Evolutionary conservation across 2,888 invertebrate species (phyloP).

Genomic region (Tachina grossa): DNA sequence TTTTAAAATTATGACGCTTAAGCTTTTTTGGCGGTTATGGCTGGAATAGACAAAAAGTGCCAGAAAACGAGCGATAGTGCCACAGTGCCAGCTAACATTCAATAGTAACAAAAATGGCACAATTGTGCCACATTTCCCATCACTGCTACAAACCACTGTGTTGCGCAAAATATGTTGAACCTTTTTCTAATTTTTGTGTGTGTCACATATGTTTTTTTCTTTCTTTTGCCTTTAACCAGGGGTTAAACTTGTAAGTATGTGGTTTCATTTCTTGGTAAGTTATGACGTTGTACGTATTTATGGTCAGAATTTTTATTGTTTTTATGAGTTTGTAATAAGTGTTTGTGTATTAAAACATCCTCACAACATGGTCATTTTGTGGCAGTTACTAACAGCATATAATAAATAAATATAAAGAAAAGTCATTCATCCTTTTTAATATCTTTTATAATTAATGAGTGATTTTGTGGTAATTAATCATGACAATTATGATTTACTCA

Average conservation of each 20-base stretch:
- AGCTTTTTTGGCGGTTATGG: no score
- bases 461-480: constrained; percentile 79
- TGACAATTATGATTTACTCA: constrained; percentile 76
- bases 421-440: constrained; percentile 70
- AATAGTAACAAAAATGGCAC: no score
- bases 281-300: constrained; percentile 59
- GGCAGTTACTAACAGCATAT: neutral
- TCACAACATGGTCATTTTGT: constrained; percentile 50
- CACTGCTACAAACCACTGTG: constrained; percentile 30
- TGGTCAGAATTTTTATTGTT: constrained; percentile 66
- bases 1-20: no score
- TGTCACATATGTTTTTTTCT: neutral
- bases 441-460: constrained; percentile 79
- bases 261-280: constrained; percentile 39
- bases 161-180: neutral
- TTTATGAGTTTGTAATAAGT: constrained; percentile 32
- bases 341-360: constrained; percentile 23
- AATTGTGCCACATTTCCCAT: no score
- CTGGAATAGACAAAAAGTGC: no score
- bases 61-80: no score
- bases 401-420: constrained; percentile 23
- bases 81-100: no score
- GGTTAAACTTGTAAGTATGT: constrained; percentile 63
- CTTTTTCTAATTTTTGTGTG: neutral
- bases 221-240: constrained; percentile 8